Base-by-base conservation (phyloP, 2,113 vertebrate species). In the Xyliphius kryptos region DNA sequence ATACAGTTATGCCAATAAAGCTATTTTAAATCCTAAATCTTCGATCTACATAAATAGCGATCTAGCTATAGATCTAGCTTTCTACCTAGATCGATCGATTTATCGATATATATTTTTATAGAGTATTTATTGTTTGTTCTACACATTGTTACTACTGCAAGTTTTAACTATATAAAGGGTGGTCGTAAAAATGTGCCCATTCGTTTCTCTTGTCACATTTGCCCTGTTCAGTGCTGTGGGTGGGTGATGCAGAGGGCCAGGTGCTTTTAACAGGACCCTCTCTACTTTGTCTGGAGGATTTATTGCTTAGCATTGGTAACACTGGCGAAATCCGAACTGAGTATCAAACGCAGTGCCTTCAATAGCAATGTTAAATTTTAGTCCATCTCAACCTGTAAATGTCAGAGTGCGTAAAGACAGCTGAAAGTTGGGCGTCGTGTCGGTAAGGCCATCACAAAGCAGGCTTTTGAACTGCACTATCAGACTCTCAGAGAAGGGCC, bases 401-500 rank as follows among this genome's bases (percentile, higher is more conserved):
- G 14, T 50, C 59, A 56, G 36, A 52, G 66, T 66, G 20, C 56
- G 59, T 53, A 69, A 20, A 56, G 66, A 57, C 51, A 60, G 57
- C 49, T 44, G n/a, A 68, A 66, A 58, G 56, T 38, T n/a, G 56
- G 47, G 46, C 32, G 36, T 40, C 21, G 41, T 14, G 11, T 53
- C 41, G 40, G 9, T 49, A 41, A 48, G 22, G 41, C 74, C 77
- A 77, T 80, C 81, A 81, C 73, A 80, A 74, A 46, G 75, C 70
- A 59, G 53, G 54, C 67, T 63, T 70, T 81, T 86, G 81, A 82
- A 86, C 69, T 51, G 81, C 48, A 50, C 71, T 46, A 15, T 61
- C 76, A 61, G 47, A 44, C 20, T 74, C 71, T 69, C 56, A 44
- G 10, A 12, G 76, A 77, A 80, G 81, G 82, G 73, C 79, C 73